Evolutionary conservation across 2,113 vertebrate species (phyloP).

Genomic region (Thalassoma bifasciatum): DNA sequence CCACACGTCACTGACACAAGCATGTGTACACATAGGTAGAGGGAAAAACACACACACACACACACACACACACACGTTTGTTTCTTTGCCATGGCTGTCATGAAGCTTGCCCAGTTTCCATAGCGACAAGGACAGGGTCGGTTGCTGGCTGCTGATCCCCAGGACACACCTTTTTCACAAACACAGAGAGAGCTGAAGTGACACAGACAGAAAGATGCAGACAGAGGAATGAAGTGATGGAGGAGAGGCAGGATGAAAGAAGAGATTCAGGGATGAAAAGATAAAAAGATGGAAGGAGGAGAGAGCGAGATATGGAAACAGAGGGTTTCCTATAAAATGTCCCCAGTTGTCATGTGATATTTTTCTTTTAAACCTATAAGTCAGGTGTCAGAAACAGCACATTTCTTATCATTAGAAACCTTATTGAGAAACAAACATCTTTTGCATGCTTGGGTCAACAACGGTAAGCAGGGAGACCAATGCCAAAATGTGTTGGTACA

Average conservation of each 20-base stretch:
- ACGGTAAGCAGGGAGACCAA: no score
- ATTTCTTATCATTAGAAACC: no score
- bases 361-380: no score
- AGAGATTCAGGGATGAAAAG: no score
- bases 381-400: no score
- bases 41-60: background rate
- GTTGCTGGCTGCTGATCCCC: slow-evolving; percentile 49
- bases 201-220: background rate
- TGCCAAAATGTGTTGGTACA: no score
- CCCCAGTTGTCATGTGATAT: no score
- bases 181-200: background rate
- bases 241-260: background rate
- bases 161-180: slow-evolving; percentile 46
- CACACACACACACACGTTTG: slow-evolving; percentile 36
- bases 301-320: background rate
- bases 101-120: slow-evolving; percentile 81
- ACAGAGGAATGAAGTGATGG: slow-evolving; percentile 4
- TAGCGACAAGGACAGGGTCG: slow-evolving; percentile 65
- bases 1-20: no score
- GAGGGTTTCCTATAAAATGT: no score
- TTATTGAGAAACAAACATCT: no score
- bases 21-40: no score
- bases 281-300: background rate
- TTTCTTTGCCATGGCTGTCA: slow-evolving; percentile 65
- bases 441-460: no score